These are phyloP conservation scores for Peromyscus attwateri DNA, from an alignment of 2,797 vertebrate genomes.

Conservation along the genomic window DNA sequence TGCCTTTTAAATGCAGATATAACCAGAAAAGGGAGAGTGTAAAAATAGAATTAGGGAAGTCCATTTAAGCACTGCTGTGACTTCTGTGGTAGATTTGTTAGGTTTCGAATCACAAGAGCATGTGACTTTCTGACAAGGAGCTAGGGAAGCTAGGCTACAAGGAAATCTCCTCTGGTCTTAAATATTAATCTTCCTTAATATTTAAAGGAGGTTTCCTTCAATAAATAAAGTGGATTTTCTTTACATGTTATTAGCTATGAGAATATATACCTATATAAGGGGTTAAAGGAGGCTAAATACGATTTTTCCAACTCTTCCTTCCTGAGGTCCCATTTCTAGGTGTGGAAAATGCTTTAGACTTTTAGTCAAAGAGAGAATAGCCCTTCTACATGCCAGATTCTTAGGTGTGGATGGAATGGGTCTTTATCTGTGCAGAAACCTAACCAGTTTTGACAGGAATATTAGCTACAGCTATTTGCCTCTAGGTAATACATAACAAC, in stretches of 20 bases:
- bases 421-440: neutral
- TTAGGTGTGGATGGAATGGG: neutral
- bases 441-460: neutral
- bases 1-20: constrained; percentile 10
- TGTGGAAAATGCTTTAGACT: neutral
- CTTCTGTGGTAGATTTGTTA: neutral
- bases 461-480: neutral
- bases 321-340: neutral
- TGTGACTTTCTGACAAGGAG: neutral
- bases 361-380: neutral
- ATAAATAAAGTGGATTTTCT: neutral
- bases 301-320: neutral
- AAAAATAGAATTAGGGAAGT: constrained; percentile 8
- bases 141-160: neutral
- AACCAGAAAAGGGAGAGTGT: constrained; percentile 7
- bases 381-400: neutral
- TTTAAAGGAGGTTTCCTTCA: neutral
- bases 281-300: neutral
- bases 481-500: neutral
- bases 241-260: neutral
- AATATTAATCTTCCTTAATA: constrained; percentile 8
- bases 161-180: neutral
- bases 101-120: neutral
- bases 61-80: neutral
- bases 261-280: neutral